Conservation (phyloP, 2,113 vertebrate species). For the Stomatorhinus ivindoensis region DNA sequence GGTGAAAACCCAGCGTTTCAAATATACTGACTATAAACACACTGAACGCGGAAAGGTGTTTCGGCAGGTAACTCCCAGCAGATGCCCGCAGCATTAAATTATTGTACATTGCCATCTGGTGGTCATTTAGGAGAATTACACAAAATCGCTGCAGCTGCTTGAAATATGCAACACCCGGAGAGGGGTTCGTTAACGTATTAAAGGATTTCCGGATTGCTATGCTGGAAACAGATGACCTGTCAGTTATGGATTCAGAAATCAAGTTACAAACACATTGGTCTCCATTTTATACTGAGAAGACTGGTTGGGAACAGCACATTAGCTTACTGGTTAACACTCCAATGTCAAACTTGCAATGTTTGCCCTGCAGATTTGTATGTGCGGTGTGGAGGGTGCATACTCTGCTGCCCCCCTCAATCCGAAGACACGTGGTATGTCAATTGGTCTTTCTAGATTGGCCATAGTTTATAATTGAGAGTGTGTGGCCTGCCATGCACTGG, state of each 20-base stretch:
- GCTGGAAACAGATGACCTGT: background rate
- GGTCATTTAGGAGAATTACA: background rate
- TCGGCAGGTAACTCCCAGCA: background rate
- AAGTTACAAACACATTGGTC: background rate
- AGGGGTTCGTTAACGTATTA: background rate
- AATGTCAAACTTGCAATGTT: background rate
- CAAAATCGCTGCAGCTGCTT: background rate
- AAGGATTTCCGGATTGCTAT: background rate
- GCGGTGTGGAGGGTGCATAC: background rate
- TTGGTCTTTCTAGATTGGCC: background rate
- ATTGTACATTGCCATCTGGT: background rate
- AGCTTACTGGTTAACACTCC: background rate
- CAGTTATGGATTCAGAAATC: background rate
- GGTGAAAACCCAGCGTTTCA: background rate
- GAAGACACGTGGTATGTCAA: background rate
- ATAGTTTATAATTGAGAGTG: background rate
- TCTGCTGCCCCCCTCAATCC: background rate
- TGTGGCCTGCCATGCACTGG: background rate
- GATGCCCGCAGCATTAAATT: background rate
- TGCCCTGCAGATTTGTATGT: background rate
- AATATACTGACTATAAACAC: background rate
- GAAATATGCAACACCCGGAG: background rate
- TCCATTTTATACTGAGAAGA: background rate
- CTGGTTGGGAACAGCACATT: background rate
- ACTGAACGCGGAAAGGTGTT: background rate